Base-by-base conservation (phyloP, 2,113 vertebrate genomes). In the Neomonachus schauinslandi region DNA sequence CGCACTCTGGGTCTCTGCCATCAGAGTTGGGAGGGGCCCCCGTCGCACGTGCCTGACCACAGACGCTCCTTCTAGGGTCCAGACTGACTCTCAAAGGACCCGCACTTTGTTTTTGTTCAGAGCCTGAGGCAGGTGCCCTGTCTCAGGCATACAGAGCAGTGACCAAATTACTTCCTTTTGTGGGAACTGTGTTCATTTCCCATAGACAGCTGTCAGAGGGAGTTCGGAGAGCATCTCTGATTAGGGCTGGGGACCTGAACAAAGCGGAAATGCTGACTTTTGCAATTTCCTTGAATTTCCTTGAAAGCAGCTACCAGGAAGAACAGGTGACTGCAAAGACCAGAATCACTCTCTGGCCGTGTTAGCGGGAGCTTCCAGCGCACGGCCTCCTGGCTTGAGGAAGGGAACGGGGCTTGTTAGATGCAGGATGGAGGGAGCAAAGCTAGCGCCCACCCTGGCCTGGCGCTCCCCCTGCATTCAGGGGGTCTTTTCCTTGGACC, bases 31-130 rank as follows among this genome's bases (percentile, higher is more conserved):
- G 33, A 42, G 57, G 42, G 22, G 1, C 26, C 33, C 19, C n/a
- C 0, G 3, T 13, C 4, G 0, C 2, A 21, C 11, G 2, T 0
- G 31, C n/a, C 22, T 24, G 72, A 28, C 33, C 59, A n/a, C 5
- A 49, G 74, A 33, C 2, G 7, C 33, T 13, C 33, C 61, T 77
- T 74, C 19, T 9, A 7, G 26, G 15, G 33, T 16, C 42, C 46
- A 21, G 12, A 49, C 12, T 2, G 57, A 31, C 18, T 76, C 94
- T 46, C 22, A 36, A 33, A 36, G 31, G 19, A 36, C 92, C 51
- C 0, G 0, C 0, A 3, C 71, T 82, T 36, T 14, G 65, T 18
- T 42, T 42, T 4, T 13, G 18, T 8, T 31, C 24, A 16, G 42
- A 57, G 77, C 26, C 26, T 0, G 12, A 15, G 39, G 16, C 18